These are phyloP conservation scores for Pangasius krempfi DNA, from an alignment of 2,797 vertebrate species.

Conservation along the genomic window DNA sequence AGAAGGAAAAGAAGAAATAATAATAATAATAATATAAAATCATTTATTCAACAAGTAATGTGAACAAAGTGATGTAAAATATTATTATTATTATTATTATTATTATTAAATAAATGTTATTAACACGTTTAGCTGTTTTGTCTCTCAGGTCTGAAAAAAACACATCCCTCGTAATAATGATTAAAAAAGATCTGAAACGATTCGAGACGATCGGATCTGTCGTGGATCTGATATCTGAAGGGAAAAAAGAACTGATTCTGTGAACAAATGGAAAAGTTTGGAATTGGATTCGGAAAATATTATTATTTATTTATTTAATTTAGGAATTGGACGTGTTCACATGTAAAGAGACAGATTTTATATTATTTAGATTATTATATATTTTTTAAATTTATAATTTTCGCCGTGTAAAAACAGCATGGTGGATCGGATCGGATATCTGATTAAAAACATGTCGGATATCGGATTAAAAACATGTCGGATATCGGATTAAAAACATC, in stretches of 20 bases:
- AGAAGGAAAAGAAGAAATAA: neutral
- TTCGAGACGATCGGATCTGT: too few relatives aligned
- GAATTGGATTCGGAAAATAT: neutral
- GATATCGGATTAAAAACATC: too few relatives aligned
- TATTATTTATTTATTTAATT: neutral
- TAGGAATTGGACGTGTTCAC: neutral
- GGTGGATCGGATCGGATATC: too few relatives aligned
- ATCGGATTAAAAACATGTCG: too few relatives aligned
- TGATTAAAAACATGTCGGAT: too few relatives aligned
- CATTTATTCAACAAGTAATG: neutral
- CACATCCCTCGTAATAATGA: too few relatives aligned
- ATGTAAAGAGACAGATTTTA: neutral
- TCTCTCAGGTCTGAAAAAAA: too few relatives aligned
- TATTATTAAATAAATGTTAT: neutral
- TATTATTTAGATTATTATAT: too few relatives aligned
- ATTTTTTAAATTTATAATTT: neutral
- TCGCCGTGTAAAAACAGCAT: neutral
- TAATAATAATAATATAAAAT: neutral
- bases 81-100: neutral
- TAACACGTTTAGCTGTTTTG: too few relatives aligned
- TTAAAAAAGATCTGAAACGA: too few relatives aligned
- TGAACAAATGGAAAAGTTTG: neutral
- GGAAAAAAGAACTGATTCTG: neutral
- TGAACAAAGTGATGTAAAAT: too few relatives aligned
- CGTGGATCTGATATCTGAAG: too few relatives aligned